Evolutionary conservation across 2,797 vertebrate genomes (phyloP).

Genomic region (Sciaenops ocellatus): DNA sequence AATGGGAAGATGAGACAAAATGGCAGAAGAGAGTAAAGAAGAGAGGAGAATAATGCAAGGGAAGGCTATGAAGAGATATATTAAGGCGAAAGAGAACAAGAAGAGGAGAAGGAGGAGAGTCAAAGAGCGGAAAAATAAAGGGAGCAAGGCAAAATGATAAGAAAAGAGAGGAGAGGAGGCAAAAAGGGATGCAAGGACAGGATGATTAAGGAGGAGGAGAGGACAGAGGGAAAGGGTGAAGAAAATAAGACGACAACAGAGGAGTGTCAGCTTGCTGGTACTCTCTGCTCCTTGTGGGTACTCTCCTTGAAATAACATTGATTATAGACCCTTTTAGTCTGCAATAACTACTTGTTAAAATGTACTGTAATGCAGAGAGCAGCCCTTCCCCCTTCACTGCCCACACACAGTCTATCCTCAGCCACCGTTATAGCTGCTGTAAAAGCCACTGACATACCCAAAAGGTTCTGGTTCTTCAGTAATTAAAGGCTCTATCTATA

Average conservation of each 20-base stretch:
- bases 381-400: slow-evolving; percentile 45
- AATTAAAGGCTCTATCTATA: not conserved
- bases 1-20: slow-evolving; percentile 9
- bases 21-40: slow-evolving; percentile 1
- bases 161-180: slow-evolving; percentile 29
- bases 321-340: slow-evolving; percentile 75
- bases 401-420: slow-evolving; percentile 56
- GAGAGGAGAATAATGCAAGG: not conserved
- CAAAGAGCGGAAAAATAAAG: slow-evolving; percentile 17
- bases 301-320: slow-evolving; percentile 71
- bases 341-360: slow-evolving; percentile 69
- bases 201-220: slow-evolving; percentile 67
- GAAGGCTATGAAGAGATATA: not conserved
- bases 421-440: slow-evolving; percentile 1
- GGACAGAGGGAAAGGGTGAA: slow-evolving; percentile 45
- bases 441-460: not conserved
- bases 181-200: slow-evolving; percentile 32
- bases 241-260: slow-evolving; percentile 44
- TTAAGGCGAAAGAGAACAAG: slow-evolving; percentile 18
- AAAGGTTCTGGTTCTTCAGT: not conserved
- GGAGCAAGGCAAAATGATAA: slow-evolving; percentile 18
- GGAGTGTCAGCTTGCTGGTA: slow-evolving; percentile 45
- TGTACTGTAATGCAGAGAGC: slow-evolving; percentile 48
- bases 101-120: slow-evolving; percentile 3
- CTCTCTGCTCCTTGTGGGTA: slow-evolving; percentile 34